Evolutionary conservation across 2,888 invertebrate species (phyloP), one percentile per base, ranked within the genome.

Genomic region (Eurytoma adleriae): DNA sequence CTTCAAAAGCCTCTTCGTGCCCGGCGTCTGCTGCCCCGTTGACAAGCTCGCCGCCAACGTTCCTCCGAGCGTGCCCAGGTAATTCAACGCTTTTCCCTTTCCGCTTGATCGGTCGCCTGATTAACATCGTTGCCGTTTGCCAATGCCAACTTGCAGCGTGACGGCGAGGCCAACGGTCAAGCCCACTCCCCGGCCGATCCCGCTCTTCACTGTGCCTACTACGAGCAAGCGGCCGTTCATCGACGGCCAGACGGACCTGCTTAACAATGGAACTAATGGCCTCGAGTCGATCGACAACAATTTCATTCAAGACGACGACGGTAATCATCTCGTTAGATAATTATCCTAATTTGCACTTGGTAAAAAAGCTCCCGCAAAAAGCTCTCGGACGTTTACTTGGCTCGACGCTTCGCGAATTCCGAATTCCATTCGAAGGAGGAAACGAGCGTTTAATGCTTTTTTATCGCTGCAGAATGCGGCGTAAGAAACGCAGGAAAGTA

Each of bases 1-100:
- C 87, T 98, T 98, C 88, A 97, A 97, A 91, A 96, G 96, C 83
- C 92, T 97, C 1, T 97, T 97, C 87, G 96, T 96, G 1, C 98
- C 98, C 0, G 98, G 98, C 1, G 97, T 98, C 2, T 98, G 98
- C 88, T 98, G 98, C 90, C 97, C 97, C 0, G 85, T 90, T 12
- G 91, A 89, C 16, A 82, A 85, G 74, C 20, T 52, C 13, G 81
- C 75, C 5, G 69, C 62, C 27, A 83, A 40, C 14, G 59, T 50
- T 14, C 92, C 85, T 92, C 92, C 85, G 91, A 88, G 0, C 87
- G 91, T 3, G 88, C 91, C n/a, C 87, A 90, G 68, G 83, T 81
- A 13, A 61, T 54, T 24, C 7, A 24, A 24, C 54, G 52, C 48
- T 20, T 16, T 20, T 27, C 48, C 24, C 18, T 64, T 30, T 50